Percentiles rank a stretch among this genome's conserved stretches.
Evolutionary conservation across 2,113 vertebrate species (phyloP).

Genomic region (Percina caprodes): DNA sequence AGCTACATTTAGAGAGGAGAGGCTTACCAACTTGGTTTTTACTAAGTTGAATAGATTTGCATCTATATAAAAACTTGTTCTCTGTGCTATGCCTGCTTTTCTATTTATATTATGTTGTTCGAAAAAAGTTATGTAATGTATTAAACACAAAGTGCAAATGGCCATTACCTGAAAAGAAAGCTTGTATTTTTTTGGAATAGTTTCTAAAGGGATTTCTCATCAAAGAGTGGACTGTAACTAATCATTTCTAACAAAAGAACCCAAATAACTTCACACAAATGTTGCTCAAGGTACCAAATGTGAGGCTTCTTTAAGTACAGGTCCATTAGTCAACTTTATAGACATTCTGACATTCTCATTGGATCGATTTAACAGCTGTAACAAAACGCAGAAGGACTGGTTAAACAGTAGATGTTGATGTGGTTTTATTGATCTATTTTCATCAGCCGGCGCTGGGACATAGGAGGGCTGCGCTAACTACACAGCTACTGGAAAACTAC

Average conservation of each 20-base stretch:
- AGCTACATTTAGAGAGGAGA: no score
- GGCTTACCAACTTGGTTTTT: no score
- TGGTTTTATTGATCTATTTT: slow-evolving; percentile 46
- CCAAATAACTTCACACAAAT: neutral
- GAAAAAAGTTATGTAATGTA: neutral
- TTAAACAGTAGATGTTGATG: slow-evolving; percentile 34
- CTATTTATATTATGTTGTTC: neutral
- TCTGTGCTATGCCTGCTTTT: neutral
- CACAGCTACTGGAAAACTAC: slow-evolving; percentile 61
- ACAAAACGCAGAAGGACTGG: slow-evolving; percentile 6
- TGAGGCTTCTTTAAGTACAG: neutral
- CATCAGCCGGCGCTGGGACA: slow-evolving; percentile 29
- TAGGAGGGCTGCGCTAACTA: slow-evolving; percentile 31
- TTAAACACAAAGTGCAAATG: neutral
- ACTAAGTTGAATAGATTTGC: slow-evolving; percentile 73
- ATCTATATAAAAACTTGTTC: slow-evolving; percentile 19
- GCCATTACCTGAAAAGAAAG: slow-evolving; percentile 5
- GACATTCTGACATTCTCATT: neutral
- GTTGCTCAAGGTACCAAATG: neutral
- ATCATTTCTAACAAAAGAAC: slow-evolving; percentile 13
- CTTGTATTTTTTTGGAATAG: neutral
- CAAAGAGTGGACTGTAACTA: neutral
- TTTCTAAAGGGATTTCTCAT: neutral
- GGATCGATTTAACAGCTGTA: slow-evolving; percentile 9
- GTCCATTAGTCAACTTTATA: neutral